Percentiles rank a stretch among this genome's conserved stretches.
These are phyloP conservation scores for Vanessa cardui DNA, from an alignment of 2,888 invertebrate species.

Conservation along the genomic window DNA sequence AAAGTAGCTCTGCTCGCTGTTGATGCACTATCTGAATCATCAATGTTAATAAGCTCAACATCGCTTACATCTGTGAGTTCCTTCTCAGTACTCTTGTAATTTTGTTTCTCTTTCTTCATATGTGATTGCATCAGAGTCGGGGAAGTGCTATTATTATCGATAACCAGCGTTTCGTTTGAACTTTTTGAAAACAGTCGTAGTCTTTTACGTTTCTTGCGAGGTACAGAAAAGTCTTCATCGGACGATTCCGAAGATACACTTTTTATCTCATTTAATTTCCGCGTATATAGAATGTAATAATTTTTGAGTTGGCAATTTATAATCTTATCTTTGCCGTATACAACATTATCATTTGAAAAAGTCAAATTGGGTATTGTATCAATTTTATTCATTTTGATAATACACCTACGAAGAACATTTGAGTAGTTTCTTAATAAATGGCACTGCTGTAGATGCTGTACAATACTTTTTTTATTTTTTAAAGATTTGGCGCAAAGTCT, in stretches of 20 bases:
- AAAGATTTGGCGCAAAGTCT: slow-evolving; percentile 49
- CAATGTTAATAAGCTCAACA: slow-evolving; percentile 60
- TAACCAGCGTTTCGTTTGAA: slow-evolving; percentile 50
- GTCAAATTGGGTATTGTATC: slow-evolving; percentile 60
- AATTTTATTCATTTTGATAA: slow-evolving; percentile 57
- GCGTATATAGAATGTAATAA: slow-evolving; percentile 54
- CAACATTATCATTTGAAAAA: slow-evolving; percentile 52
- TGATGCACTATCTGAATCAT: slow-evolving; percentile 59
- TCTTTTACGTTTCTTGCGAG: slow-evolving; percentile 44
- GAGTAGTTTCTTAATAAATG: slow-evolving; percentile 46
- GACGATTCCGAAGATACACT: slow-evolving; percentile 42
- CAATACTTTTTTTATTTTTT: slow-evolving; percentile 39
- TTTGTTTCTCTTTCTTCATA: slow-evolving; percentile 26
- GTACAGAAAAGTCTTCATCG: slow-evolving; percentile 43
- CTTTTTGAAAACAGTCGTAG: slow-evolving; percentile 51
- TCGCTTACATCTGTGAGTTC: slow-evolving; percentile 18
- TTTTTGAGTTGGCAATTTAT: slow-evolving; percentile 47
- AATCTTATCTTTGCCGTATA: slow-evolving; percentile 53
- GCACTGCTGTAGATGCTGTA: slow-evolving; percentile 47
- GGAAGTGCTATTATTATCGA: slow-evolving; percentile 36
- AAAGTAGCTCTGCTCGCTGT: slow-evolving; percentile 39
- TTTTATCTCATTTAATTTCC: slow-evolving; percentile 37
- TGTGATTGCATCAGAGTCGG: slow-evolving; percentile 30
- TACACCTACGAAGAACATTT: slow-evolving; percentile 49
- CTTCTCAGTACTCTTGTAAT: neutral